Base-by-base conservation (phyloP, 2,113 vertebrate species). In the Hippolais icterina region DNA sequence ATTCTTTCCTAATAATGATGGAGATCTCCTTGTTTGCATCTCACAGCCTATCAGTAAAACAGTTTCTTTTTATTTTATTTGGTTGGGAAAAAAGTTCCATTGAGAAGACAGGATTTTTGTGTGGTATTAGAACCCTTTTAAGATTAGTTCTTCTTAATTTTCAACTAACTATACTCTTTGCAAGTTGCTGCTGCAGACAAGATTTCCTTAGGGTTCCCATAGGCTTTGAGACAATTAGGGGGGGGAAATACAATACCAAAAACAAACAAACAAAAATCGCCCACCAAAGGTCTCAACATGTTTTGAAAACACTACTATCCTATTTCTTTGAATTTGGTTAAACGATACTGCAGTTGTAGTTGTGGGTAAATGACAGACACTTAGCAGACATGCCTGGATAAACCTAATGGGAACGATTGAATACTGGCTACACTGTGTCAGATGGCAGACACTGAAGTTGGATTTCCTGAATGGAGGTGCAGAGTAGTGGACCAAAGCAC, bases 241-340 rank as follows among this genome's bases (percentile, higher is more conserved):
- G 15, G 18, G 0, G 3, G 7, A 49, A 35, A 21, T 5, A 2
- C 4, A 61, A 44, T 39, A 39, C 3, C 11, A 33, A 29, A 39
- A 24, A 5, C 12, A 46, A 65, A 11, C 15, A 29, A 35, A 11
- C 5, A n/a, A 28, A 41, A 29, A 56, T 12, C 9, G 3, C 4
- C 41, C 24, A 28, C 19, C 15, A 71, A 46, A 87, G 8, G 5
- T 61, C 11, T 60, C 33, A 24, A 42, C 11, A 3, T 49, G 6
- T 87, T 76, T 93, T 80, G 41, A 60, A 86, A 57, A 5, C 47
- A 33, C 3, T n/a, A 53, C 8, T 31, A 13, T 47, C 47, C 50
- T 17, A 15, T 69, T 71, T 81, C n/a, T 57, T 35, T 63, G 27
- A 2, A 4, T 87, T 85, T 66, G 21, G 11, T 69, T 83, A 65